phyloP scores from a whole-genome alignment of 53 echinoderm and acorn worm genomes.

The Henricia sp. region DNA sequence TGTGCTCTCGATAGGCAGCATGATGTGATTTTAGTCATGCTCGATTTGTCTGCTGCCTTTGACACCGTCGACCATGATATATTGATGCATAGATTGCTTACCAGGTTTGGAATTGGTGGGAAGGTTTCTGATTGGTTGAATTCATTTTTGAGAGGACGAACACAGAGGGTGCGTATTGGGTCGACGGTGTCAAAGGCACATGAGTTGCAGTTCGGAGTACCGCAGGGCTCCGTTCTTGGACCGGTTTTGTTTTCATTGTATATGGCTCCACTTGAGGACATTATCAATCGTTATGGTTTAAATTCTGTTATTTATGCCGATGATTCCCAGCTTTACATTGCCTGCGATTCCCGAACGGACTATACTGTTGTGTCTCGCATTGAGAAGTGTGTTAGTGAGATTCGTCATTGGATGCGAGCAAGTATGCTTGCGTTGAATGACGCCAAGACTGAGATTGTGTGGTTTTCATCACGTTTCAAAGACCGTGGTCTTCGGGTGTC shows the following conservation, averaged over 20 bases:
- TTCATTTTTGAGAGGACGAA: background rate
- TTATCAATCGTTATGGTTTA: background rate
- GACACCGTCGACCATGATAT: slow-evolving; percentile 28
- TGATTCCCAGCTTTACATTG: slow-evolving; percentile 1
- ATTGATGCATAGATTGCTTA: background rate
- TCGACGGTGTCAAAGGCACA: background rate
- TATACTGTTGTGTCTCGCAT: background rate
- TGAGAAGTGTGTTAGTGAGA: background rate
- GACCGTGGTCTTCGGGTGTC: background rate
- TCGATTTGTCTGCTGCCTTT: slow-evolving; percentile 12
- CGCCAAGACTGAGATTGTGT: slow-evolving; percentile 1
- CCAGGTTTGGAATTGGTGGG: no score
- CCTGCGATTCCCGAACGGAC: slow-evolving; percentile 9
- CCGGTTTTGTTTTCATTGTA: slow-evolving; percentile 6
- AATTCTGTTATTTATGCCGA: slow-evolving; percentile 10
- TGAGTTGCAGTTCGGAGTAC: no score
- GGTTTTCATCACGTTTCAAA: background rate
- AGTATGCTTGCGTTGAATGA: slow-evolving; percentile 11
- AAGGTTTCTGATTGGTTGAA: background rate
- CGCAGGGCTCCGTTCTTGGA: slow-evolving; percentile 27
- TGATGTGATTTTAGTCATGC: slow-evolving; percentile 25
- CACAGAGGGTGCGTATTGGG: background rate
- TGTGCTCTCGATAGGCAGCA: slow-evolving; percentile 29
- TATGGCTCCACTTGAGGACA: slow-evolving; percentile 2
- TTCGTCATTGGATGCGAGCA: slow-evolving; percentile 1